These are phyloP conservation scores for Loris lydekkerianus DNA, from an alignment of 2,797 vertebrate genomes.

Conservation along the genomic window DNA sequence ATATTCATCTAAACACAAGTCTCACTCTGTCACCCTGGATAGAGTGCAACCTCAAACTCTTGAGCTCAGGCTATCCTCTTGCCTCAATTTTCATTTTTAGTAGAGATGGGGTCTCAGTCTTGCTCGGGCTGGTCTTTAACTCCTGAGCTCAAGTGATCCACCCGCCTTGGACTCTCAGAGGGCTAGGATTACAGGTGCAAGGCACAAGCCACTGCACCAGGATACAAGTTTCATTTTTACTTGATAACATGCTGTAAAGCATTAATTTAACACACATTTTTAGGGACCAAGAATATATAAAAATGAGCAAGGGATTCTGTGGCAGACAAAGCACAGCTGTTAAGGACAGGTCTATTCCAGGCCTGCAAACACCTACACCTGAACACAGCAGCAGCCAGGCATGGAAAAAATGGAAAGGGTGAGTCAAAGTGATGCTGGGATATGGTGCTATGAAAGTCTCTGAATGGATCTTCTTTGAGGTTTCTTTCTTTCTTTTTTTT, in stretches of 20 bases:
- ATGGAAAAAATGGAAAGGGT: not conserved
- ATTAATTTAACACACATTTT: not conserved
- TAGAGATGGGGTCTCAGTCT: too few species aligned
- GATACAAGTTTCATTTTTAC: not conserved
- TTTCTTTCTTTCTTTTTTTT: not conserved
- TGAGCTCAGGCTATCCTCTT: too few species aligned
- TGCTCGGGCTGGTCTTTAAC: too few species aligned
- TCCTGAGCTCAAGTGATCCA: too few species aligned
- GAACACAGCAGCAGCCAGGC: not conserved
- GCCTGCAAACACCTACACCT: too few species aligned
- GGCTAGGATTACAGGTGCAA: too few species aligned
- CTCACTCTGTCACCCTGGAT: too few species aligned
- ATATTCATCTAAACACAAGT: too few species aligned
- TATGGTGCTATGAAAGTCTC: not conserved
- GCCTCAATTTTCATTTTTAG: too few species aligned
- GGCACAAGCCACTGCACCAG: not conserved
- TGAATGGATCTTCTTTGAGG: not conserved
- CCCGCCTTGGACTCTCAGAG: too few species aligned
- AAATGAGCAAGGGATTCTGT: not conserved
- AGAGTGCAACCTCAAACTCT: too few species aligned
- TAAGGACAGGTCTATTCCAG: not conserved
- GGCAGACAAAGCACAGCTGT: not conserved
- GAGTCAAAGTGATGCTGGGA: not conserved
- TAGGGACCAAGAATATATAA: not conserved
- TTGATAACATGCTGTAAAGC: not conserved